phyloP scores from a whole-genome alignment of 2,113 vertebrate genomes.

The Hassar affinis region DNA sequence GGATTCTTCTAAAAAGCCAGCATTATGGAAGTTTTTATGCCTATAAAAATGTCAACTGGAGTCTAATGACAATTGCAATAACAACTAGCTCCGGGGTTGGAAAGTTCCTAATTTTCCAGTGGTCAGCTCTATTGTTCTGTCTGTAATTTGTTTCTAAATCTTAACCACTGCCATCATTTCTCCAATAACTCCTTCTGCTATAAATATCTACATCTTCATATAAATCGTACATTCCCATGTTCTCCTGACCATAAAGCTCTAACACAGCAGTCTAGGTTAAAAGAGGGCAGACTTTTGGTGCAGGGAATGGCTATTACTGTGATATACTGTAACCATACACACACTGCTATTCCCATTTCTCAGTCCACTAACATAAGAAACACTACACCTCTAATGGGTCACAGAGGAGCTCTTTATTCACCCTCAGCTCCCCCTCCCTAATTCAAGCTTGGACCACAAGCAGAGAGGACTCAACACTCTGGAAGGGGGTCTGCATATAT shows the following conservation, averaged over 20 bases:
- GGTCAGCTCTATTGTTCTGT: background rate
- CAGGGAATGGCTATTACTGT: slow-evolving; percentile 20
- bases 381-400: slow-evolving; percentile 19
- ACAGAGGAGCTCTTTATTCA: slow-evolving; percentile 28
- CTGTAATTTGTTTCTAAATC: background rate
- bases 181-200: background rate
- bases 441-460: background rate
- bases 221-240: background rate
- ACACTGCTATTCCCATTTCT: slow-evolving; percentile 13
- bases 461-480: background rate
- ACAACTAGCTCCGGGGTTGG: background rate
- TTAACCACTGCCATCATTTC: background rate
- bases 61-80: background rate
- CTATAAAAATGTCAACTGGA: background rate
- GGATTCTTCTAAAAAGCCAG: background rate
- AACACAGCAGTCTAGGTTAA: background rate
- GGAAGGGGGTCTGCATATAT: background rate
- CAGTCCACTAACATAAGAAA: slow-evolving; percentile 9
- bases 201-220: background rate
- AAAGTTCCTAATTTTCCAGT: background rate
- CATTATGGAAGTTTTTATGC: background rate
- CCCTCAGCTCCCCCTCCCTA: background rate
- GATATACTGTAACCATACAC: slow-evolving; percentile 10
- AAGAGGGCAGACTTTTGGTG: background rate
- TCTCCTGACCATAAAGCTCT: background rate